Evolutionary conservation across 2,113 vertebrate species (phyloP).

Genomic region (pig (Sus scrofa)): DNA sequence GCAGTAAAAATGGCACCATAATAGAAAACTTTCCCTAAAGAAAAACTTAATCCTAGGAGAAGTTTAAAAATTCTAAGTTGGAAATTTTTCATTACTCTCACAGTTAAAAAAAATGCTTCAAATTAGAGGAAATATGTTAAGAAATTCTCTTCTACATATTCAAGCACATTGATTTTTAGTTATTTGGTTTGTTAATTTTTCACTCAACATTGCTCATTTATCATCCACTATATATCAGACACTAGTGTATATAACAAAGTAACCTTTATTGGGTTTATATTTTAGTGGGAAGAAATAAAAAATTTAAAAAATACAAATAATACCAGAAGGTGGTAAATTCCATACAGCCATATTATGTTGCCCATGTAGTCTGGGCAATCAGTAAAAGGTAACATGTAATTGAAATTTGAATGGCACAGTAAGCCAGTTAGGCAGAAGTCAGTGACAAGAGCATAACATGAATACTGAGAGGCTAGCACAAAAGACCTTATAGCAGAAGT

Average conservation of each 20-base stretch:
- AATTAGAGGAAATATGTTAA: neutral
- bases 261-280: neutral
- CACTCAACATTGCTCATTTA: neutral
- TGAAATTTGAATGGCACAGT: neutral
- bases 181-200: neutral
- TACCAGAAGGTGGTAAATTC: neutral
- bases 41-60: neutral
- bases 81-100: neutral
- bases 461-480: neutral
- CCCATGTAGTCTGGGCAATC: neutral
- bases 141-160: neutral
- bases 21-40: neutral
- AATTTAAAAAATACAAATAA: neutral
- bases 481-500: neutral
- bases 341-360: neutral
- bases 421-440: neutral
- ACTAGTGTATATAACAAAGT: neutral
- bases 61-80: slow-evolving; percentile 14
- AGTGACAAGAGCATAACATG: neutral
- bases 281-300: neutral
- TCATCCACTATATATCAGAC: neutral
- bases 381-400: neutral
- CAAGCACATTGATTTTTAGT: slow-evolving; percentile 24
- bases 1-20: slow-evolving; percentile 20
- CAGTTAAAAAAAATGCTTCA: neutral